Conservation (phyloP, 2,797 vertebrate genomes). For the Aselliscus stoliczkanus region DNA sequence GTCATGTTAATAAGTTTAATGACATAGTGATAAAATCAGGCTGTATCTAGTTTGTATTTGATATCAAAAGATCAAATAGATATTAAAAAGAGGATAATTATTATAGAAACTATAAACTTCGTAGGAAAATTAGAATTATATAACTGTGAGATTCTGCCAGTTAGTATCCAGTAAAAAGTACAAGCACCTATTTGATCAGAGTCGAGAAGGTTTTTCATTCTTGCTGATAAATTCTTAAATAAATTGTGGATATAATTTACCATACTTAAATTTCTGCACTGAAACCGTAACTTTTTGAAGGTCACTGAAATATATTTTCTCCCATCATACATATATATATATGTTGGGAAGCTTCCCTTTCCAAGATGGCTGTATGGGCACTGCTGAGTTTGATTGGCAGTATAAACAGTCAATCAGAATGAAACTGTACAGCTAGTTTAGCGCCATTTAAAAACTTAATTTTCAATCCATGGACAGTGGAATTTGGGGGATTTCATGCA, state of each 20-base stretch:
- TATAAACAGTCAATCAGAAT: not conserved
- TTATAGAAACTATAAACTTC: slow-evolving; percentile 44
- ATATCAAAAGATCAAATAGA: slow-evolving; percentile 2
- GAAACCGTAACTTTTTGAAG: slow-evolving; percentile 24
- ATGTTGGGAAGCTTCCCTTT: slow-evolving; percentile 22
- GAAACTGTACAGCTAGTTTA: not conserved
- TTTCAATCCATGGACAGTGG: not conserved
- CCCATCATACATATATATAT: not conserved
- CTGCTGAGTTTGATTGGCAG: not conserved
- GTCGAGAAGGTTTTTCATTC: slow-evolving; percentile 24
- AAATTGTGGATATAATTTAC: slow-evolving; percentile 22
- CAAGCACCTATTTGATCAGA: slow-evolving; percentile 16
- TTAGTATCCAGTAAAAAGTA: slow-evolving; percentile 36
- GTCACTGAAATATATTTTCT: slow-evolving; percentile 30
- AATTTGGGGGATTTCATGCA: not conserved
- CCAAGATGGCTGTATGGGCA: not conserved
- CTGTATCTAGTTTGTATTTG: slow-evolving; percentile 23
- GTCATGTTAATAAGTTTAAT: slow-evolving; percentile 39
- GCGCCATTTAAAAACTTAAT: not conserved
- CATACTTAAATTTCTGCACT: not conserved
- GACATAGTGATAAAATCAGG: slow-evolving; percentile 22
- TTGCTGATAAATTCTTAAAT: slow-evolving; percentile 39
- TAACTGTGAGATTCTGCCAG: slow-evolving; percentile 1
- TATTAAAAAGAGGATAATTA: not conserved
- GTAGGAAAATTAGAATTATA: slow-evolving; percentile 35